phyloP scores from a whole-genome alignment of 2,797 vertebrate species.

The Rhynchotus rufescens region DNA sequence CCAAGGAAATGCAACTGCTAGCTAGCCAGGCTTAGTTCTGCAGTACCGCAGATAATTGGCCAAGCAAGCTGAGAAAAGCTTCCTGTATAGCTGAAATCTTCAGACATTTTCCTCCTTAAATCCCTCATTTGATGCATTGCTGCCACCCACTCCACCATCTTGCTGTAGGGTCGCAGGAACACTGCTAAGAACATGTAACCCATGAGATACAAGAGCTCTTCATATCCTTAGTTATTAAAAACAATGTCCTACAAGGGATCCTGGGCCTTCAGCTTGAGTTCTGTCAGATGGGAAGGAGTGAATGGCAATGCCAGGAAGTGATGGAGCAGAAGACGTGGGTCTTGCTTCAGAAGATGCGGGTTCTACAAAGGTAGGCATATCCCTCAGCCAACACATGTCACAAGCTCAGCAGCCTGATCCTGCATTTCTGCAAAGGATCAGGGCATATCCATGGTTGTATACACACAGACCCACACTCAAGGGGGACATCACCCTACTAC shows the following conservation, averaged over 20 bases:
- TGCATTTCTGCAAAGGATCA: accelerated
- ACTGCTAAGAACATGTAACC: neutral
- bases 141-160: neutral
- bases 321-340: neutral
- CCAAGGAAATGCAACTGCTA: neutral
- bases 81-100: neutral
- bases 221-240: neutral
- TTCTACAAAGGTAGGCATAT: neutral
- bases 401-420: neutral
- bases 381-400: accelerated
- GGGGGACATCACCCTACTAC: neutral
- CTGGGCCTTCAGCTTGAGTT: neutral
- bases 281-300: neutral
- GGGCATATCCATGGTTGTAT: neutral
- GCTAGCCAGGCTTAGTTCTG: neutral
- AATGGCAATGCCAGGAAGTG: too few relatives aligned
- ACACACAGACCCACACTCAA: neutral
- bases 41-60: neutral
- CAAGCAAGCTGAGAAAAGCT: neutral
- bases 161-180: neutral
- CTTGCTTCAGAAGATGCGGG: neutral
- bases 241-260: neutral
- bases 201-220: neutral
- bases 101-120: neutral
- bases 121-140: neutral